Conservation (phyloP, 2,797 vertebrate genomes). For the Mormyrus hasselquistii region DNA sequence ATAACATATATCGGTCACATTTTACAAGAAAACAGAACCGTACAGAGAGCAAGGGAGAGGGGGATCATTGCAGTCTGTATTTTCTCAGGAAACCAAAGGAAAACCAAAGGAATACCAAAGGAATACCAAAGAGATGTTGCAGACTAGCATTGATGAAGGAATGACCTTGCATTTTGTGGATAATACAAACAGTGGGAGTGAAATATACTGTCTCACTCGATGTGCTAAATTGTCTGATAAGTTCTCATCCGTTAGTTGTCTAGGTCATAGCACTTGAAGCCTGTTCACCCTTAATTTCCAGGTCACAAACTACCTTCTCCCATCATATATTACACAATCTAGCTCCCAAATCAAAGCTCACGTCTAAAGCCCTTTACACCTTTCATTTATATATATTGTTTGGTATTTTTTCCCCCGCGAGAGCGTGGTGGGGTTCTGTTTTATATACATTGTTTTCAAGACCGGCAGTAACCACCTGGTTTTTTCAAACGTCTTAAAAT, state of each 20-base stretch:
- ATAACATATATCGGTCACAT: neutral
- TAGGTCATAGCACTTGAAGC: neutral
- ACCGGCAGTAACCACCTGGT: neutral
- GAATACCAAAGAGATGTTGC: neutral
- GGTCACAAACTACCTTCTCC: neutral
- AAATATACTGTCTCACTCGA: neutral
- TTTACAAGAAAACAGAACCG: slow-evolving; percentile 22
- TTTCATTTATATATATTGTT: neutral
- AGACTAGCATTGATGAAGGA: neutral
- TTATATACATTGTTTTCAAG: slow-evolving; percentile 1
- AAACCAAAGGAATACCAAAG: neutral
- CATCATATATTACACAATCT: neutral
- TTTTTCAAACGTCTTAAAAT: neutral
- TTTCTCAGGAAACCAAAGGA: neutral
- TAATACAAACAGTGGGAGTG: neutral
- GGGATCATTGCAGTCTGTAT: neutral
- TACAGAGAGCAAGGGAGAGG: neutral
- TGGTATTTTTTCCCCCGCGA: neutral
- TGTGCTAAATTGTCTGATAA: neutral
- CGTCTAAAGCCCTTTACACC: neutral
- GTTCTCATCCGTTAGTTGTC: neutral
- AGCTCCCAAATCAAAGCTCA: neutral
- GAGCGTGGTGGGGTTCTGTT: neutral
- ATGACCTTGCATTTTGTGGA: neutral
- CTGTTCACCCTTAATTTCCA: neutral